phyloP scores from a whole-genome alignment of 2,888 invertebrate species.

The Timema podura region DNA sequence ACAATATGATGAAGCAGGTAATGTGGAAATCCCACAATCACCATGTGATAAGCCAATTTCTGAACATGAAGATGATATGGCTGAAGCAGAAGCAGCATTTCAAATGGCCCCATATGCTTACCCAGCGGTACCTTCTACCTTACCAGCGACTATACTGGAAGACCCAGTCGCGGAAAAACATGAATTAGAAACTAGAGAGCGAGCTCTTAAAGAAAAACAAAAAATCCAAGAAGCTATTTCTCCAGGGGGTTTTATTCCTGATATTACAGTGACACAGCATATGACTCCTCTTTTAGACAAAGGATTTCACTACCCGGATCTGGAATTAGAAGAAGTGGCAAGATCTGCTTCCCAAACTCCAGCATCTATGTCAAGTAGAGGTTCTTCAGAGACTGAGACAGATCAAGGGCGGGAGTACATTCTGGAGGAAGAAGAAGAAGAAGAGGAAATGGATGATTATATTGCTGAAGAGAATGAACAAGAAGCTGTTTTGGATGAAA shows the following conservation, averaged over 20 bases:
- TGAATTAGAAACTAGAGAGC: slow-evolving; percentile 48
- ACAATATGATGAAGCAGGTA: slow-evolving; percentile 25
- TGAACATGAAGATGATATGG: slow-evolving; percentile 43
- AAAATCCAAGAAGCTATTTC: slow-evolving; percentile 41
- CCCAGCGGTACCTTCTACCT: slow-evolving; percentile 47
- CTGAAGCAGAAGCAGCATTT: slow-evolving; percentile 50
- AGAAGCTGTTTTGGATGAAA: slow-evolving; percentile 34
- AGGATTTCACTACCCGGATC: slow-evolving; percentile 48
- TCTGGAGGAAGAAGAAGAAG: slow-evolving; percentile 37
- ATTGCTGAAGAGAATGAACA: slow-evolving; percentile 40
- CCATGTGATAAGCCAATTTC: slow-evolving; percentile 28
- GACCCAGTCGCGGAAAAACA: slow-evolving; percentile 51
- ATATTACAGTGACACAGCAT: slow-evolving; percentile 59
- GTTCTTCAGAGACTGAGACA: slow-evolving; percentile 55
- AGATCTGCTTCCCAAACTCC: slow-evolving; percentile 47
- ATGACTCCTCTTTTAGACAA: slow-evolving; percentile 49
- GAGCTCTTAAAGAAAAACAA: slow-evolving; percentile 42
- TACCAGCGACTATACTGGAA: slow-evolving; percentile 48
- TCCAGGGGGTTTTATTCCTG: slow-evolving; percentile 54
- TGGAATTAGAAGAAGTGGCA: slow-evolving; percentile 44
- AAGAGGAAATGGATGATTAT: slow-evolving; percentile 41
- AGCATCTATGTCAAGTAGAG: slow-evolving; percentile 59
- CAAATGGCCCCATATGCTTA: slow-evolving; percentile 49
- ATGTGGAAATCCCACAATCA: background rate
- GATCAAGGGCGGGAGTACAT: slow-evolving; percentile 62